phyloP scores from a whole-genome alignment of 2,888 invertebrate species.

The Pheosia gnoma region DNA sequence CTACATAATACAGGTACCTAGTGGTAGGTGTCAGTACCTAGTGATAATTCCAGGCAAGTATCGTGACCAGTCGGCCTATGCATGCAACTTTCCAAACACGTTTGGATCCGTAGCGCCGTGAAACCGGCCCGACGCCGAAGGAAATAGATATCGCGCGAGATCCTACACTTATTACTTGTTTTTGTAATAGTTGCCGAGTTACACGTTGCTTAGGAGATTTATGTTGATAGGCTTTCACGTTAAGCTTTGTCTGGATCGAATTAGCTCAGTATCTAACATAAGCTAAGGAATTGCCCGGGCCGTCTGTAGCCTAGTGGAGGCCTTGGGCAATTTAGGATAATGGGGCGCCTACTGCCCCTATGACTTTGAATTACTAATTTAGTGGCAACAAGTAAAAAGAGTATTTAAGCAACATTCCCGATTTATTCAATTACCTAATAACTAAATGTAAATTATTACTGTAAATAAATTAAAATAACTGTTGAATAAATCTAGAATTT shows the following conservation, averaged over 20 bases:
- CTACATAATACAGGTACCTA: neutral
- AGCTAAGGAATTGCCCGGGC: too few species aligned
- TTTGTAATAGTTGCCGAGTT: neutral
- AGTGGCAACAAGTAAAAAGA: too few species aligned
- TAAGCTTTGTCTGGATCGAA: neutral
- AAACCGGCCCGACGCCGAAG: constrained; percentile 40
- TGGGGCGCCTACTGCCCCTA: too few species aligned
- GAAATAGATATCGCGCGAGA: constrained; percentile 42
- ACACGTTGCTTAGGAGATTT: neutral
- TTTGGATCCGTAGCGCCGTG: constrained; percentile 66
- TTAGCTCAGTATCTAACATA: too few species aligned
- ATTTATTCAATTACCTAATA: too few species aligned
- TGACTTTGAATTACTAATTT: too few species aligned
- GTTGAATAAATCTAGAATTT: too few species aligned
- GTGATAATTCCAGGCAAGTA: constrained; percentile 20
- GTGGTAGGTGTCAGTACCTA: neutral
- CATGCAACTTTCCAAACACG: constrained; percentile 73
- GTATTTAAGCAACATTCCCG: too few species aligned
- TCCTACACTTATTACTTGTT: constrained; percentile 15
- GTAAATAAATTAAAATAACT: too few species aligned
- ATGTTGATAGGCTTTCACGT: neutral
- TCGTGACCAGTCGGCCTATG: constrained; percentile 57
- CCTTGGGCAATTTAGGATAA: too few species aligned
- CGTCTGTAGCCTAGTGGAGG: too few species aligned
- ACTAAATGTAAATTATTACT: too few species aligned